Evolutionary conservation across 2,888 invertebrate genomes (phyloP).

Genomic region (Tanytarsus gracilentus): DNA sequence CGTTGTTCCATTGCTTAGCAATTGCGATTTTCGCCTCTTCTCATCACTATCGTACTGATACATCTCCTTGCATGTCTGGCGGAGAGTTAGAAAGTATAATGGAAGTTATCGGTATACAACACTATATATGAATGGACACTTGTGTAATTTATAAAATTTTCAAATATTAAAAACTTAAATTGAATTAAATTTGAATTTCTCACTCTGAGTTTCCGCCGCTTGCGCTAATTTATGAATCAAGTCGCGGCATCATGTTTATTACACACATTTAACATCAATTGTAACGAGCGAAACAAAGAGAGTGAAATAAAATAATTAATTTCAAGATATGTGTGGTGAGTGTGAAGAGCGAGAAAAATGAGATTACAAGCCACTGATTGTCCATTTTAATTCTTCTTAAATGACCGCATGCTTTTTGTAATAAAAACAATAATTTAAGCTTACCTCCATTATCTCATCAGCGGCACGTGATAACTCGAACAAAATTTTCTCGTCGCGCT

Average conservation of each 20-base stretch:
- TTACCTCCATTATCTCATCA: conserved; percentile 48
- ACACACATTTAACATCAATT: too few relatives aligned
- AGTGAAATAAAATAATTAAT: too few relatives aligned
- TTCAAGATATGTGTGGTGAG: too few relatives aligned
- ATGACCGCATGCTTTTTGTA: conserved; percentile 11
- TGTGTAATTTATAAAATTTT: conserved; percentile 4
- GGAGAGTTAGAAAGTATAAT: neutral
- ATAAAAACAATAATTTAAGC: conserved; percentile 2
- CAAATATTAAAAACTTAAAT: too few relatives aligned
- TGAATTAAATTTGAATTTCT: too few relatives aligned
- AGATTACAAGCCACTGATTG: conserved; percentile 12
- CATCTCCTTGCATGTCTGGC: conserved; percentile 24
- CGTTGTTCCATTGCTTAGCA: conserved; percentile 34
- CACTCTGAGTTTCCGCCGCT: too few relatives aligned
- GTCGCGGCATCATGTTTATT: too few relatives aligned
- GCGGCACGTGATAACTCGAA: conserved; percentile 51
- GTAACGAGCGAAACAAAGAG: too few relatives aligned
- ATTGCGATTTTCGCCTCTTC: conserved; percentile 15
- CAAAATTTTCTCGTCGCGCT: conserved; percentile 44
- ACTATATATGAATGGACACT: neutral
- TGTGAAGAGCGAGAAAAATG: neutral
- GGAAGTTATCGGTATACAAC: neutral
- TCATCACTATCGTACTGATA: conserved; percentile 23
- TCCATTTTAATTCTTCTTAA: conserved; percentile 31
- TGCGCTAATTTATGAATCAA: too few relatives aligned